phyloP scores from a whole-genome alignment of 2,888 invertebrate species.

The Seira musarum region DNA sequence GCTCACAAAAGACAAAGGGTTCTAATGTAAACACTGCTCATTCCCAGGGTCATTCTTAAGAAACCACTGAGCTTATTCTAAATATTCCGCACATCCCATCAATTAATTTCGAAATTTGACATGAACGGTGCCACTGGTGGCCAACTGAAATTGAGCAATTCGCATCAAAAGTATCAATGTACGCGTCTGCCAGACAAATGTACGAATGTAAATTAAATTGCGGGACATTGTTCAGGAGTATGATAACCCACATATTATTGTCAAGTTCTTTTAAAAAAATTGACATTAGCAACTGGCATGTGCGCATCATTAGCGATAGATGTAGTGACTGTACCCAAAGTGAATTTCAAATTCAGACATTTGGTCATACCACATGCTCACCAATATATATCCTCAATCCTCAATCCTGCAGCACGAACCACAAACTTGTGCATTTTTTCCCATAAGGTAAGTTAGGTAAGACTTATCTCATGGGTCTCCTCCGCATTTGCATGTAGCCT shows the following conservation, averaged over 20 bases:
- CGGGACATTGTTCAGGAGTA: background rate
- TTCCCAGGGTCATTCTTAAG: background rate
- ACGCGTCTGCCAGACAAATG: background rate
- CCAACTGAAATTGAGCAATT: background rate
- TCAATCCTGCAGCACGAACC: too few relatives aligned
- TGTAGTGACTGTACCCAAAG: background rate
- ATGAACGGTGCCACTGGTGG: too few relatives aligned
- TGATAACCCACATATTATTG: too few relatives aligned
- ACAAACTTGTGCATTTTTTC: background rate
- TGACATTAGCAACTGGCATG: background rate
- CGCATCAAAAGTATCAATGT: background rate
- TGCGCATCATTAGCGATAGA: background rate
- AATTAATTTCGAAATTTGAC: too few relatives aligned
- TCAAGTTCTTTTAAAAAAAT: too few relatives aligned
- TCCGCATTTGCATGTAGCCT: background rate
- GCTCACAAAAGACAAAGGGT: background rate
- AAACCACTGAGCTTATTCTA: background rate
- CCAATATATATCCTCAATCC: too few relatives aligned
- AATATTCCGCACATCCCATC: background rate
- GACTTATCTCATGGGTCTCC: background rate
- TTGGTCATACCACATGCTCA: background rate
- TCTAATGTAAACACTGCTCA: background rate
- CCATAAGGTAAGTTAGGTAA: too few relatives aligned
- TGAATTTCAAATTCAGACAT: background rate
- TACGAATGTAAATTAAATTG: background rate